Percentiles rank a stretch among this genome's conserved stretches.
These are phyloP conservation scores for Latheticus oryzae DNA, from an alignment of 2,888 invertebrate genomes.

Conservation along the genomic window DNA sequence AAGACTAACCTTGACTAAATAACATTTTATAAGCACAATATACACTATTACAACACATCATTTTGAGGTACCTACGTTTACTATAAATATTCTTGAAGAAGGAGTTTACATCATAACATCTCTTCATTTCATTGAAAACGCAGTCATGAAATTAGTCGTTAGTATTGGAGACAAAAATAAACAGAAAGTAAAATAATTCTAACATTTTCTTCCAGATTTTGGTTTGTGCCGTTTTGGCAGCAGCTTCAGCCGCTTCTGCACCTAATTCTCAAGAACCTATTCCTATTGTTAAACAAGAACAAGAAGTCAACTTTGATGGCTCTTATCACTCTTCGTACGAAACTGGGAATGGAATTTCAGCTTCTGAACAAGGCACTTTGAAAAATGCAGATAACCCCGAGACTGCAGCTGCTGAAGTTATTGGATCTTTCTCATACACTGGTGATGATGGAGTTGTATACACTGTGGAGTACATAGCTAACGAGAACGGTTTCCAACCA, in stretches of 20 bases:
- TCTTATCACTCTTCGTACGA: conserved; percentile 65
- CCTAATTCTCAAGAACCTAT: conserved; percentile 52
- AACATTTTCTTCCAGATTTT: conserved; percentile 48
- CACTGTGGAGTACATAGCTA: conserved; percentile 45
- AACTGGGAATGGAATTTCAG: conserved; percentile 67
- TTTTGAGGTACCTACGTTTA: conserved; percentile 26
- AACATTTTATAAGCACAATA: conserved; percentile 40
- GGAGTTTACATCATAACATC: conserved; percentile 29
- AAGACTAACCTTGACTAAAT: conserved; percentile 40
- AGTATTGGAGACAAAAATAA: conserved; percentile 20
- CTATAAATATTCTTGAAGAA: conserved; percentile 37
- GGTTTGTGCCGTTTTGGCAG: conserved; percentile 50
- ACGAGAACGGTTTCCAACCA: conserved; percentile 49
- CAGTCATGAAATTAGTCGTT: conserved; percentile 32
- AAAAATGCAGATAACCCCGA: conserved; percentile 57
- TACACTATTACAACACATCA: conserved; percentile 35
- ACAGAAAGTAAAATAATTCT: not conserved
- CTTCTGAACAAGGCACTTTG: conserved; percentile 61
- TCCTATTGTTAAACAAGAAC: conserved; percentile 57
- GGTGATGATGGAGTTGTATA: conserved; percentile 48
- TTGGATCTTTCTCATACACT: conserved; percentile 49
- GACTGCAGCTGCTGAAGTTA: conserved; percentile 53
- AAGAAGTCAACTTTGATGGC: conserved; percentile 66
- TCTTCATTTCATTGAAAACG: conserved; percentile 28
- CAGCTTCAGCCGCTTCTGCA: conserved; percentile 52